Conservation (phyloP, 2,113 vertebrate genomes). For the Sebastes schlegelii region DNA sequence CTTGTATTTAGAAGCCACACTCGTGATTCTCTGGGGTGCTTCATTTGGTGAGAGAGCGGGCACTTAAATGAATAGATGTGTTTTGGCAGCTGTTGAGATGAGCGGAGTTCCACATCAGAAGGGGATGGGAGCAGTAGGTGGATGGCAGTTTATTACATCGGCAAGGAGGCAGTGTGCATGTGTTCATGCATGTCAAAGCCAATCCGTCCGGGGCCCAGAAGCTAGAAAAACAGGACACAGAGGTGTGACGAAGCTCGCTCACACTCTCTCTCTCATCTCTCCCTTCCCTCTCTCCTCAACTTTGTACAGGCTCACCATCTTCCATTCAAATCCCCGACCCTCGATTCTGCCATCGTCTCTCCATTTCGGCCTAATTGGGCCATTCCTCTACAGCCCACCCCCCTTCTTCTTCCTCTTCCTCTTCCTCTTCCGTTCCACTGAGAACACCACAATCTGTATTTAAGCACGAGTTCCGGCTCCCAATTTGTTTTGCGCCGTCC, state of each 20-base stretch:
- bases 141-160: conserved; percentile 31
- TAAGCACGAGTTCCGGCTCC: conserved; percentile 16
- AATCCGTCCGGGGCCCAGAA: background rate
- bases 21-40: conserved; percentile 24
- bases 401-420: background rate
- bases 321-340: background rate
- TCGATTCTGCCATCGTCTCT: background rate
- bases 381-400: background rate
- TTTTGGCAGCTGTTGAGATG: conserved; percentile 48
- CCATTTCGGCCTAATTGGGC: conserved; percentile 36
- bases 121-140: conserved; percentile 28
- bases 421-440: conserved; percentile 11
- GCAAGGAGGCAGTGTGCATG: background rate
- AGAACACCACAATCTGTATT: conserved; percentile 40
- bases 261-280: background rate
- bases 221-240: conserved; percentile 3
- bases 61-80: conserved; percentile 41
- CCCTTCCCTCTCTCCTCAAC: background rate
- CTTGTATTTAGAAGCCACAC: conserved; percentile 39
- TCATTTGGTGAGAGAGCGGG: conserved; percentile 2
- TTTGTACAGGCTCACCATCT: background rate
- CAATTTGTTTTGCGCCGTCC: conserved; percentile 38
- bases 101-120: conserved; percentile 31
- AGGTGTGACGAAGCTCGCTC: background rate
- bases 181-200: conserved; percentile 48